Percentiles rank a stretch among this genome's conserved stretches.
Evolutionary conservation across 2,113 vertebrate genomes (phyloP).

Genomic region (Chrysochloris asiatica): DNA sequence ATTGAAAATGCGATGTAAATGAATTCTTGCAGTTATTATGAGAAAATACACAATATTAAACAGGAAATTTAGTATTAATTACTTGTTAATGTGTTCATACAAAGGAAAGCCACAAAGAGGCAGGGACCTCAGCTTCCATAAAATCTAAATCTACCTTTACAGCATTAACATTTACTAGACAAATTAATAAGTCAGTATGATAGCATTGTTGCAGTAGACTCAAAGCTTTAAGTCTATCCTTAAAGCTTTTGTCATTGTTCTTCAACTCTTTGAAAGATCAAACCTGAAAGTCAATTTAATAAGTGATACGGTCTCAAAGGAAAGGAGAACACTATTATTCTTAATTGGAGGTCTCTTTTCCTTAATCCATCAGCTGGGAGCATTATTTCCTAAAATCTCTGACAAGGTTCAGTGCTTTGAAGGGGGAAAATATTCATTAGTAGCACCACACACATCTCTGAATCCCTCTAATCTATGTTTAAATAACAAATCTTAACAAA

Average conservation of each 20-base stretch:
- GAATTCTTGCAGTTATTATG: background rate
- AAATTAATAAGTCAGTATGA: background rate
- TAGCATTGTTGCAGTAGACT: background rate
- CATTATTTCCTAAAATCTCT: background rate
- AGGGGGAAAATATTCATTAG: background rate
- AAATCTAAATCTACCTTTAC: background rate
- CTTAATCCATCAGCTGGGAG: background rate
- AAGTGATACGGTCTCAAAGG: background rate
- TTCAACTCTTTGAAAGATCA: background rate
- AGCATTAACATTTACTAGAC: background rate
- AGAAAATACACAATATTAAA: background rate
- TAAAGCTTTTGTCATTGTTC: slow-evolving; percentile 21
- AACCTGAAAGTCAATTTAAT: background rate
- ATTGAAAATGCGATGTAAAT: background rate
- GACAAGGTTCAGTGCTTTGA: background rate
- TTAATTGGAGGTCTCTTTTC: background rate
- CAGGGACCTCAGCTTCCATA: background rate
- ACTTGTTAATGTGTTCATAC: background rate
- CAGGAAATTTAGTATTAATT: background rate
- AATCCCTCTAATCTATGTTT: background rate
- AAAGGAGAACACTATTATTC: background rate
- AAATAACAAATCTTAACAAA: slow-evolving; percentile 17
- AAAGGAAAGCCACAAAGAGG: background rate
- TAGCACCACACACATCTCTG: background rate
- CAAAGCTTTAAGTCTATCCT: background rate